Conservation (phyloP, 2,797 vertebrate genomes). For the Sciurus vulgaris region DNA sequence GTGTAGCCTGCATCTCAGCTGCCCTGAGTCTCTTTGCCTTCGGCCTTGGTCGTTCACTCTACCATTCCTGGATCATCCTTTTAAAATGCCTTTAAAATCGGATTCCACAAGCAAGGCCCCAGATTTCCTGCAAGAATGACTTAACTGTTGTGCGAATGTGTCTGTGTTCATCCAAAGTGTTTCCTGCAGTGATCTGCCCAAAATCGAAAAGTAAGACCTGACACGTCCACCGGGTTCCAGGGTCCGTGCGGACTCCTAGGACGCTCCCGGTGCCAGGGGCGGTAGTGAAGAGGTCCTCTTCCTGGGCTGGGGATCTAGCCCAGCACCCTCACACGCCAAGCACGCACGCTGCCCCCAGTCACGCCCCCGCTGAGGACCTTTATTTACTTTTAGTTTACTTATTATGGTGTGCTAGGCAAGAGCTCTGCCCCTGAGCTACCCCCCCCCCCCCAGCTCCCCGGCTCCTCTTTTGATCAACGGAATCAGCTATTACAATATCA, state of each 20-base stretch:
- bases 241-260: too few relatives aligned
- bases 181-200: neutral
- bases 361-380: neutral
- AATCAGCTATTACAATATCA: neutral
- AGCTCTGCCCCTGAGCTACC: neutral
- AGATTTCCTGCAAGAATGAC: neutral
- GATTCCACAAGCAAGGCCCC: neutral
- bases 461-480: too few relatives aligned
- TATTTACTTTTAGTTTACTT: neutral
- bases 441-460: neutral
- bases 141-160: neutral
- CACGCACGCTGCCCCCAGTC: neutral
- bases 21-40: accelerated
- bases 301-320: neutral
- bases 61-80: neutral
- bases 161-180: neutral
- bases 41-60: neutral
- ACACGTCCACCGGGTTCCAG: neutral
- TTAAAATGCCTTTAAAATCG: neutral
- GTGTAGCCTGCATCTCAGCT: too few relatives aligned
- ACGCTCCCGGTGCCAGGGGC: neutral
- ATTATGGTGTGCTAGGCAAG: neutral
- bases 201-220: neutral
- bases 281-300: neutral
- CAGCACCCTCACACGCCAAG: too few relatives aligned